A percentile compares a stretch with the other conserved stretches of the same genome.
Evolutionary conservation across 2,797 vertebrate species (phyloP).

Genomic region (Ibycter americanus): DNA sequence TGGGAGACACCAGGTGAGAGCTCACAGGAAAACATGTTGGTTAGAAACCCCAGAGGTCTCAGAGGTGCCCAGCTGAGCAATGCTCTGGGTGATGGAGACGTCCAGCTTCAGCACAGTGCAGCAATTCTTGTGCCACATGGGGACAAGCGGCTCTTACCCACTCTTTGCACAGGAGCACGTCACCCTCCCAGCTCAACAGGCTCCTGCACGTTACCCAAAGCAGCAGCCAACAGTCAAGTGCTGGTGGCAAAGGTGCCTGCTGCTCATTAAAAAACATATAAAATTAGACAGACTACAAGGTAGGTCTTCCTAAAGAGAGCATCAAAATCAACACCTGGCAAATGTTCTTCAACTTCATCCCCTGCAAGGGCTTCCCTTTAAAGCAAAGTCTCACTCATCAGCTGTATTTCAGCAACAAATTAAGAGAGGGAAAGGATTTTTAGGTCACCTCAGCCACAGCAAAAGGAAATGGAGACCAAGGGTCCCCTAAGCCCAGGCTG

Average conservation of each 20-base stretch:
- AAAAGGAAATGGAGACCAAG: background rate
- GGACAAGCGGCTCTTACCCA: background rate
- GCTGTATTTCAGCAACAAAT: background rate
- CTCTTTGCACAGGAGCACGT: fast-evolving
- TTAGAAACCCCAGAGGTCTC: background rate
- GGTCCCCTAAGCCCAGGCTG: background rate
- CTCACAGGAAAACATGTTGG: background rate
- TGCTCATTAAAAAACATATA: background rate
- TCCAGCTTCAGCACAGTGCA: background rate
- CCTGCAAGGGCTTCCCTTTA: background rate
- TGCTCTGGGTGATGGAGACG: background rate
- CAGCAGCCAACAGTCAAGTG: fast-evolving
- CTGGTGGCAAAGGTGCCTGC: background rate
- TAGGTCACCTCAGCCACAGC: background rate
- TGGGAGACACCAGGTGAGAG: background rate
- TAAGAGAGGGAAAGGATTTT: background rate
- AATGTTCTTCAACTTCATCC: background rate
- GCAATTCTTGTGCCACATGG: background rate
- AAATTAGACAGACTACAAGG: background rate
- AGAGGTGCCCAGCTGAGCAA: background rate
- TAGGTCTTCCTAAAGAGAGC: background rate
- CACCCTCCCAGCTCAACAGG: background rate
- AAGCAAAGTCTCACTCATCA: background rate
- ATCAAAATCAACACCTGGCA: background rate
- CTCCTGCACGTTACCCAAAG: background rate